These are phyloP conservation scores for Mythimna ferrago DNA, from an alignment of 2,888 invertebrate species.

Conservation along the genomic window DNA sequence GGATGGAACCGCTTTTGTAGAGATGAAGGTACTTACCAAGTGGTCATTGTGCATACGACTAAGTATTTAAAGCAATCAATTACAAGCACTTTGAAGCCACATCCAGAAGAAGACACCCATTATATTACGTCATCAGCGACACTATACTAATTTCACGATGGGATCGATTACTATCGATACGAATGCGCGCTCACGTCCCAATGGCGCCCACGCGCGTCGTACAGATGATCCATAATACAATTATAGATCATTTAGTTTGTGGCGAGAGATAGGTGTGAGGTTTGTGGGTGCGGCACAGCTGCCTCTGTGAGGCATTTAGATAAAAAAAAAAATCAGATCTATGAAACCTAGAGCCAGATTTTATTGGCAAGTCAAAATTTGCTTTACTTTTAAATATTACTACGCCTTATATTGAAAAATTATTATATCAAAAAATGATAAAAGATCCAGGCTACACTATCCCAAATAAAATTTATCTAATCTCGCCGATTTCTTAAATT, in stretches of 20 bases:
- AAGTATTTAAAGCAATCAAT: slow-evolving; percentile 30
- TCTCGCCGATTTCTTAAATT: too few species aligned
- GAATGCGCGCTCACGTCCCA: slow-evolving; percentile 86
- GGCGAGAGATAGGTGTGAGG: background rate
- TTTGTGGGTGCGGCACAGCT: background rate
- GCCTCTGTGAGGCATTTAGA: slow-evolving; percentile 49
- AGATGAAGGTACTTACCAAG: background rate
- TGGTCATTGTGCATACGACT: background rate
- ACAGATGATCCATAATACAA: slow-evolving; percentile 89
- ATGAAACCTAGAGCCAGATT: too few species aligned
- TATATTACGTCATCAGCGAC: slow-evolving; percentile 73
- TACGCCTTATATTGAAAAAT: too few species aligned
- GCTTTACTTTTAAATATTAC: too few species aligned
- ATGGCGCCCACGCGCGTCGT: slow-evolving; percentile 88
- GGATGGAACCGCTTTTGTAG: background rate
- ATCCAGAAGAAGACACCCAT: slow-evolving; percentile 60
- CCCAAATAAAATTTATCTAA: too few species aligned
- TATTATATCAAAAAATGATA: too few species aligned
- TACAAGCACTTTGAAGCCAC: slow-evolving; percentile 22
- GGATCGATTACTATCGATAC: slow-evolving; percentile 85
- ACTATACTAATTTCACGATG: slow-evolving; percentile 83
- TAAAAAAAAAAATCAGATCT: too few species aligned
- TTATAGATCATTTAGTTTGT: slow-evolving; percentile 80
- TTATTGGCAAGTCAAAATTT: too few species aligned
- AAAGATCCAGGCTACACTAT: too few species aligned